phyloP scores from a whole-genome alignment of 1,140 invertebrate species.

The Saccostrea glomerata region DNA sequence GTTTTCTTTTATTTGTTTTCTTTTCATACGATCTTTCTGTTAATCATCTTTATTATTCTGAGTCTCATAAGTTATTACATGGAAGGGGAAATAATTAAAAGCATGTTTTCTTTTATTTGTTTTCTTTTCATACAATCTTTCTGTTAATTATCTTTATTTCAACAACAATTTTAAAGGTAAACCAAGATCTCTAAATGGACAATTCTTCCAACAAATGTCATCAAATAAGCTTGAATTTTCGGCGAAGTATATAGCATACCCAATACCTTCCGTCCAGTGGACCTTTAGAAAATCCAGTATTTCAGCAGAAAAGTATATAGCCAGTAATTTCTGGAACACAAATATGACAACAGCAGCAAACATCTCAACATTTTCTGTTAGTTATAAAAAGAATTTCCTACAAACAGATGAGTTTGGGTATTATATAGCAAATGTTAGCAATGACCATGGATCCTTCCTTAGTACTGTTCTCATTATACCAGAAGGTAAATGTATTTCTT shows the following conservation, averaged over 20 bases:
- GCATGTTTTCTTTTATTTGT: no score
- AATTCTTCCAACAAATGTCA: not conserved
- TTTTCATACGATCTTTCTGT: no score
- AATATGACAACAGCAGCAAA: not conserved
- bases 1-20: no score
- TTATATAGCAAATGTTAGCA: constrained; percentile 3
- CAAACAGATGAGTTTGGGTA: not conserved
- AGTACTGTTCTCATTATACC: not conserved
- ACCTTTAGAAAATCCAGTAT: not conserved
- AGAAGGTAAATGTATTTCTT: not conserved
- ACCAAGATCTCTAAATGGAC: not conserved
- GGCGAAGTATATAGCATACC: not conserved
- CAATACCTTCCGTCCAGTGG: not conserved
- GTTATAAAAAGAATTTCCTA: not conserved
- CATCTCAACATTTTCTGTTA: not conserved
- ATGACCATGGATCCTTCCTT: constrained; percentile 8
- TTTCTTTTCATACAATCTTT: no score
- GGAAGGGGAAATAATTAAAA: no score
- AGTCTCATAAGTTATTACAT: no score
- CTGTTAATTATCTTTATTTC: no score
- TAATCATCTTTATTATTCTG: no score
- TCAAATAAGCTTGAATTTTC: not conserved
- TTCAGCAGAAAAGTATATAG: not conserved
- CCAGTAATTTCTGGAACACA: not conserved
- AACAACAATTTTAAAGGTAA: not conserved